Percentiles rank a stretch among this genome's conserved stretches.
Evolutionary conservation across 2,888 invertebrate genomes (phyloP).

Genomic region (Drosophila mimica): DNA sequence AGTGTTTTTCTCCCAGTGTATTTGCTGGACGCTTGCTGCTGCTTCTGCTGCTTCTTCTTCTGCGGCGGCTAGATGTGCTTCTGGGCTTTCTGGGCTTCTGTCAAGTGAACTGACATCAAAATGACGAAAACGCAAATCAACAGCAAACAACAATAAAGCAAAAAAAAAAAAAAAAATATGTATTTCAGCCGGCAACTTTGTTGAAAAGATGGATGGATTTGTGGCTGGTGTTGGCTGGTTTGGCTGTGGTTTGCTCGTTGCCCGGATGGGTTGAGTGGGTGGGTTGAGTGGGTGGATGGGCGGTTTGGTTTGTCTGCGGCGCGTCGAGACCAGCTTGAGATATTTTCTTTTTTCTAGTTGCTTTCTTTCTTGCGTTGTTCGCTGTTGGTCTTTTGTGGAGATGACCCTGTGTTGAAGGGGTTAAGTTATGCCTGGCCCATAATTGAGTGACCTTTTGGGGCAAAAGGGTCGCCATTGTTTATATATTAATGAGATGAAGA

Average conservation of each 20-base stretch:
- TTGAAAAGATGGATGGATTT: constrained; percentile 77
- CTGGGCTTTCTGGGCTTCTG: constrained; percentile 47
- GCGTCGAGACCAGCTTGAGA: constrained; percentile 46
- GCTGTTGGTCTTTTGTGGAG: constrained; percentile 14
- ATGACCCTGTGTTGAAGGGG: constrained; percentile 33
- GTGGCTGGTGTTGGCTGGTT: constrained; percentile 40
- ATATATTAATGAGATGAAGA: constrained; percentile 51
- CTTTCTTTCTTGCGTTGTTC: constrained; percentile 6
- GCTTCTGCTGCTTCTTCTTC: constrained; percentile 14
- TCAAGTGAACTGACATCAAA: constrained; percentile 79
- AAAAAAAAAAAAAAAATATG: neutral
- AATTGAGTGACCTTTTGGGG: constrained; percentile 63
- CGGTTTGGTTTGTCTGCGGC: constrained; percentile 41
- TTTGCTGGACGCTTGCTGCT: constrained; percentile 24
- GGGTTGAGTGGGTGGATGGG: constrained; percentile 3
- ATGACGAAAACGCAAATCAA: constrained; percentile 81
- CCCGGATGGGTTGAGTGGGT: constrained; percentile 10
- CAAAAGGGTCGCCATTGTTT: constrained; percentile 43
- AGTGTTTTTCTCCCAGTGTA: constrained; percentile 7
- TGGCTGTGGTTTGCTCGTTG: constrained; percentile 3
- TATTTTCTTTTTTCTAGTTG: constrained; percentile 21
- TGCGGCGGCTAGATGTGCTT: constrained; percentile 7
- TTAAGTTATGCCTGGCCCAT: constrained; percentile 51
- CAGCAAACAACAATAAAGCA: constrained; percentile 63
- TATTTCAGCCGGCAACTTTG: constrained; percentile 41